Base-by-base conservation (phyloP, 2,888 invertebrate genomes). In the Leptinotarsa rubiginosa region DNA sequence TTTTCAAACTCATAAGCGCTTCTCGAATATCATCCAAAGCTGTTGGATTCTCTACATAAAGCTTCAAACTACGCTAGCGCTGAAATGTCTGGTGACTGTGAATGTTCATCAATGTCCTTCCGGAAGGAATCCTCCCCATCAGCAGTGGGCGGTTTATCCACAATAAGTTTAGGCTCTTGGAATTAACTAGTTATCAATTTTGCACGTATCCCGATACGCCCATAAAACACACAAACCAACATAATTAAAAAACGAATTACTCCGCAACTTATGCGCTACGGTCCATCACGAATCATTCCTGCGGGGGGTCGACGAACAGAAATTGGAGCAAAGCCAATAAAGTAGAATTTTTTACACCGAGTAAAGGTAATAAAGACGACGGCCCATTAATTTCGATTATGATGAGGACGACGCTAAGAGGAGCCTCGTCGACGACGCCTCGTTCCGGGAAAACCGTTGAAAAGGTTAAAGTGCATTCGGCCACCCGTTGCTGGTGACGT, bases 381-480 rank as follows among this genome's bases (percentile, higher is more conserved):
- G 56, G 56, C 15, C 22, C 56, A 56, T 56, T 25, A 56, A 56
- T 56, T 56, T 22, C 56, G 56, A 56, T 56, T 56, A 56, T 56
- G 22, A 56, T n/a, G 50, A n/a, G 16, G 4, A 41, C 52, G 52
- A 52, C 56, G 56, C 56, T 12, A 56, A 56, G 22, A 22, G 56
- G 56, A 56, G 22, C 22, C 20, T 20, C 56, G 56, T 25, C 22
- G 56, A 10, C 56, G 20, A n/a, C 56, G 56, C 56, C 56, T 56
- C 56, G 25, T 22, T 13, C 56, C 56, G 56, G 56, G 20, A 56
- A 22, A 49, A 41, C 47, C 54, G 22, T 56, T 41, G n/a, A 69
- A 69, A 69, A 50, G 69, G 69, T 69, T 69, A 69, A 69, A 69
- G 69, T 69, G 69, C 69, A 69, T 69, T 69, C 69, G 69, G 69